Evolutionary conservation across 2,888 invertebrate species (phyloP), one percentile per base, ranked within the genome.

Genomic region (Achlya flavicornis): DNA sequence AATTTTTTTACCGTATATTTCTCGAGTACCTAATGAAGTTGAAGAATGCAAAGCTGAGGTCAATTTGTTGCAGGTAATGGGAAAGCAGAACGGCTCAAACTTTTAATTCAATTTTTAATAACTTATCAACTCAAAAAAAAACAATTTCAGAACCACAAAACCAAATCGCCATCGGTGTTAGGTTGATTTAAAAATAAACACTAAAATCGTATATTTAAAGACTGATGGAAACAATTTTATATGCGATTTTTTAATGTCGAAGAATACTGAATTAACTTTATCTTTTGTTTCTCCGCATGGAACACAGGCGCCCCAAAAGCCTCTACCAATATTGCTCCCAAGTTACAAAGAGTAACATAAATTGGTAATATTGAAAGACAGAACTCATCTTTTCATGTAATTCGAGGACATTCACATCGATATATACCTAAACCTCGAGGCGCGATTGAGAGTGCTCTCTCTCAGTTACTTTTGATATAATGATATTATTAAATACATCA

Each of bases 401-500:
- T 10, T 48, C 53, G 53, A 53, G 6, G 53, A 53, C 53, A 53
- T 53, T 53, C 46, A 46, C n/a, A 46, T 46, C n/a, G 19, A 53
- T 53, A 10, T 41, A 41, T 53, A 53, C 10, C 53, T n/a, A 53
- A 16, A 53, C 10, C 19, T 53, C 19, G 10, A 19, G 53, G 16
- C 16, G 10, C 8, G 19, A 19, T 19, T 10, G 53, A 3, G 53
- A 53, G 53, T 53, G 53, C 53, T 53, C 53, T 53, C 53, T 19
- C 19, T 19, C 53, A 53, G 19, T 53, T 19, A 53, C 53, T 53
- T 53, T 53, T 19, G n/a, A 53, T 53, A 53, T 53, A 53, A 53
- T 53, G 53, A 53, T 53, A 53, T 19, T 19, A 53, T 53, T 53
- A 53, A 53, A 19, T 53, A 53, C 53, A 53, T 53, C 53, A 19